phyloP scores from a whole-genome alignment of 2,113 vertebrate species.

The Mionectes macconnelli region DNA sequence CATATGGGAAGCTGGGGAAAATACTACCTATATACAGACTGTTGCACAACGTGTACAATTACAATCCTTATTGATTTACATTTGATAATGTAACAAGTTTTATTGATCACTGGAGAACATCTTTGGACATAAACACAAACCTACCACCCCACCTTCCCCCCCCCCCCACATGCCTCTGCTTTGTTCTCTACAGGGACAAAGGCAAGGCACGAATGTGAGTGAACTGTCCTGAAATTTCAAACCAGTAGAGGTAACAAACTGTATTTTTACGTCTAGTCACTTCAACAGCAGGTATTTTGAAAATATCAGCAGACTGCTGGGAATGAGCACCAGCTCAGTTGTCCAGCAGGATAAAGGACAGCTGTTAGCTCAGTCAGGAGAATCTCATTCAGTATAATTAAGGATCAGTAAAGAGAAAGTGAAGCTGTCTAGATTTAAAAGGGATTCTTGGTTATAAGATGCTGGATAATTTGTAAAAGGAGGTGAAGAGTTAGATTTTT shows the following conservation, averaged over 20 bases:
- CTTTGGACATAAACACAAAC: not conserved
- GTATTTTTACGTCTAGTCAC: not conserved
- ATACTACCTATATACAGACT: not conserved
- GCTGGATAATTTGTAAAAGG: not conserved
- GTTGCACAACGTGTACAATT: not conserved
- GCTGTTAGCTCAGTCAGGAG: not conserved
- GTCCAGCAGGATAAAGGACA: not conserved
- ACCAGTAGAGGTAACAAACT: not conserved
- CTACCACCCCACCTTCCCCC: no score
- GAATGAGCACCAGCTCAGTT: not conserved
- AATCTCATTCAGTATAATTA: not conserved
- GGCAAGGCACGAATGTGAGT: not conserved
- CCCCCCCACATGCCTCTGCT: not conserved
- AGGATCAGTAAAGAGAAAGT: not conserved
- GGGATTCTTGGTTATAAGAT: not conserved
- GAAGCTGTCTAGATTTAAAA: conserved; percentile 6
- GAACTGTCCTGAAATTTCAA: not conserved
- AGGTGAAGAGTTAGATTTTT: not conserved
- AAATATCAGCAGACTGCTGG: not conserved
- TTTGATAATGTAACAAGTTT: not conserved
- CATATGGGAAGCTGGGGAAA: not conserved
- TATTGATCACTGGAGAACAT: not conserved
- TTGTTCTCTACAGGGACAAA: not conserved
- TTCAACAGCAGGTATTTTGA: not conserved
- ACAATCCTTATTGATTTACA: not conserved